Evolutionary conservation across 2,888 invertebrate species (phyloP).

Genomic region (Cryptophagus acutangulus): DNA sequence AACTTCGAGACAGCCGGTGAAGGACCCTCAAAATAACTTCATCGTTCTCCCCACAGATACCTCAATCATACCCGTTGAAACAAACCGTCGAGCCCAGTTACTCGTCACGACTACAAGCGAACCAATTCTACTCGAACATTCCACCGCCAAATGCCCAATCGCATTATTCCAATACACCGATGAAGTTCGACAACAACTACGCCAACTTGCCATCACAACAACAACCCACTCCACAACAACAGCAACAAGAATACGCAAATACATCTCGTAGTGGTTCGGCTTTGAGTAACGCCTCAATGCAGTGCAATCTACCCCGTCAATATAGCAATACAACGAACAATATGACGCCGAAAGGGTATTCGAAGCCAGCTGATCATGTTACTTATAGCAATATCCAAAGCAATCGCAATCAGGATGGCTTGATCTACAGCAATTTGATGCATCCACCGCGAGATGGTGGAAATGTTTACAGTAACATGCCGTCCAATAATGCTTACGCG

Average conservation of each 20-base stretch:
- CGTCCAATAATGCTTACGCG: slow-evolving; percentile 30
- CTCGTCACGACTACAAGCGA: slow-evolving; percentile 60
- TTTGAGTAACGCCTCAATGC: slow-evolving; percentile 25
- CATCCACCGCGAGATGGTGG: slow-evolving; percentile 46
- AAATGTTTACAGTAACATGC: slow-evolving; percentile 57
- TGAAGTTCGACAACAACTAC: slow-evolving; percentile 32
- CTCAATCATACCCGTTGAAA: slow-evolving; percentile 69
- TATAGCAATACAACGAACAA: slow-evolving; percentile 12
- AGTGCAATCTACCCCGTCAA: slow-evolving; percentile 1
- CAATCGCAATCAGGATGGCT: slow-evolving; percentile 47
- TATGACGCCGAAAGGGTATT: slow-evolving; percentile 31
- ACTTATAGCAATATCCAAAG: slow-evolving; percentile 45
- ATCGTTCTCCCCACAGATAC: slow-evolving; percentile 55
- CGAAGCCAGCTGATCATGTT: slow-evolving; percentile 35
- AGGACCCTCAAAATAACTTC: no score
- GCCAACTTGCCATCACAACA: slow-evolving; percentile 32
- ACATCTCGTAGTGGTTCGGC: slow-evolving; percentile 26
- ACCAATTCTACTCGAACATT: slow-evolving; percentile 48
- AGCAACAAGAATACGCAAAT: slow-evolving; percentile 24
- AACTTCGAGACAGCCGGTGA: no score
- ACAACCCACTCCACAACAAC: slow-evolving; percentile 23
- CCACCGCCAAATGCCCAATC: slow-evolving; percentile 43
- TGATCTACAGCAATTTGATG: slow-evolving; percentile 53
- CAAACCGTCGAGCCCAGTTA: slow-evolving; percentile 69
- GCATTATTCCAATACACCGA: slow-evolving; percentile 37